A percentile compares a stretch with the other conserved stretches of the same genome.
These are phyloP conservation scores for Acanthis flammea DNA, from an alignment of 2,797 vertebrate genomes.

Conservation along the genomic window DNA sequence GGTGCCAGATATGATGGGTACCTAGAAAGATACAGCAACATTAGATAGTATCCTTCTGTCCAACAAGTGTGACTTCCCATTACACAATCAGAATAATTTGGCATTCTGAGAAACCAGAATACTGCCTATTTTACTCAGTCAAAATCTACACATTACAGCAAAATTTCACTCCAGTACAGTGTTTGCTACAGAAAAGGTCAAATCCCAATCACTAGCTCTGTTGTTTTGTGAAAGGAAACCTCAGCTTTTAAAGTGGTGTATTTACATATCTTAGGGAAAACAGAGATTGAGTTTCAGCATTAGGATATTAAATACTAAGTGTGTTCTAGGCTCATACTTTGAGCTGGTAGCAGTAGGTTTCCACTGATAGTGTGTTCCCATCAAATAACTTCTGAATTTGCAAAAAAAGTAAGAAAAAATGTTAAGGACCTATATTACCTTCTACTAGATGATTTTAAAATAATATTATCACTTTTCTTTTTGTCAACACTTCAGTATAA, in stretches of 20 bases:
- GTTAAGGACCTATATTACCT: not conserved
- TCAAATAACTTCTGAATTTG: not conserved
- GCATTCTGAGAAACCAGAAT: not conserved
- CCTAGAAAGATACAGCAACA: constrained; percentile 70
- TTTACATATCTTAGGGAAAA: not conserved
- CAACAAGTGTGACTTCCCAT: not conserved
- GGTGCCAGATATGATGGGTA: constrained; percentile 95
- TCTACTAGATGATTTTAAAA: not conserved
- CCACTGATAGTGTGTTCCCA: not conserved
- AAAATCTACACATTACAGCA: not conserved
- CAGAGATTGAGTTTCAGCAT: accelerated
- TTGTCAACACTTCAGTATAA: not conserved
- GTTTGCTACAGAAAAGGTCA: not conserved
- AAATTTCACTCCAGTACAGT: not conserved
- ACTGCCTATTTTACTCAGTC: not conserved
- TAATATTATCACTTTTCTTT: not conserved
- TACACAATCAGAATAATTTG: not conserved
- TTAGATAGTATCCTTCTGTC: not conserved
- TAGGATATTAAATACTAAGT: not conserved
- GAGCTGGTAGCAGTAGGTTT: not conserved
- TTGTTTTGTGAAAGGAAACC: not conserved
- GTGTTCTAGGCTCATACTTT: not conserved
- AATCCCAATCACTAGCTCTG: not conserved
- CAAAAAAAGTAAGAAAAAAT: not conserved
- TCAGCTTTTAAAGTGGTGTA: not conserved